Evolutionary conservation across 2,888 invertebrate genomes (phyloP).

Genomic region (Drosophila algonquin): DNA sequence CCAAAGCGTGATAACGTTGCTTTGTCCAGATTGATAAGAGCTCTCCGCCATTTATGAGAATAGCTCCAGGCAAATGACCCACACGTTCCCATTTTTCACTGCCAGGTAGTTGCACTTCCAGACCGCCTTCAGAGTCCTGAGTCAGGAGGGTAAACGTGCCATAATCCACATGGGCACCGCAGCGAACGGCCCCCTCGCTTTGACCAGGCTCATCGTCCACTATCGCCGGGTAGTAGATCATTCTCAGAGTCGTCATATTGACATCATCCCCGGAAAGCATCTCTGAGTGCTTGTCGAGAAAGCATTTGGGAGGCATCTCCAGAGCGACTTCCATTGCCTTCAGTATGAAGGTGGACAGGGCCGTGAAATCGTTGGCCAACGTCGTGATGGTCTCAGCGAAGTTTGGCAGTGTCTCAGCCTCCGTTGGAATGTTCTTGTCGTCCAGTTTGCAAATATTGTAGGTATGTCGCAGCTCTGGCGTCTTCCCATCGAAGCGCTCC

Average conservation of each 20-base stretch:
- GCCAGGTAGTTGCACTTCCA: slow-evolving; percentile 87
- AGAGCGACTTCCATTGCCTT: slow-evolving; percentile 87
- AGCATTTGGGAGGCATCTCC: slow-evolving; percentile 86
- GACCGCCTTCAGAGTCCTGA: slow-evolving; percentile 91
- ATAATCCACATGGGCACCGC: slow-evolving; percentile 90
- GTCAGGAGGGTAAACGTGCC: slow-evolving; percentile 90
- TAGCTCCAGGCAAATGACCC: slow-evolving; percentile 90
- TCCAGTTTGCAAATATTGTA: slow-evolving; percentile 88
- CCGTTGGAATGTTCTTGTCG: slow-evolving; percentile 87
- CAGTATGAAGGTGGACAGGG: slow-evolving; percentile 87
- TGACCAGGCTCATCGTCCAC: slow-evolving; percentile 87
- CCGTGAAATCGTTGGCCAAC: slow-evolving; percentile 88
- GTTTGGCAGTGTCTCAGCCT: slow-evolving; percentile 86
- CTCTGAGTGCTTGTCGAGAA: slow-evolving; percentile 87
- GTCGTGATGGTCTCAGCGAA: slow-evolving; percentile 88
- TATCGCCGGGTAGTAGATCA: slow-evolving; percentile 90
- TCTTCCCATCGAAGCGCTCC: slow-evolving; percentile 86
- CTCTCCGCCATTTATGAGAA: slow-evolving; percentile 90
- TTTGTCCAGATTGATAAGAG: slow-evolving; percentile 90
- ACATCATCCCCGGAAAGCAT: slow-evolving; percentile 87
- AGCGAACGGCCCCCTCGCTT: slow-evolving; percentile 85
- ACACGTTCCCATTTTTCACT: slow-evolving; percentile 90
- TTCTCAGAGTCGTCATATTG: slow-evolving; percentile 88
- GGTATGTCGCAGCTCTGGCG: slow-evolving; percentile 88
- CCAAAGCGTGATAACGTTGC: slow-evolving; percentile 89